These are phyloP conservation scores for Thymelicus acteon DNA, from an alignment of 2,888 invertebrate genomes.

Conservation along the genomic window DNA sequence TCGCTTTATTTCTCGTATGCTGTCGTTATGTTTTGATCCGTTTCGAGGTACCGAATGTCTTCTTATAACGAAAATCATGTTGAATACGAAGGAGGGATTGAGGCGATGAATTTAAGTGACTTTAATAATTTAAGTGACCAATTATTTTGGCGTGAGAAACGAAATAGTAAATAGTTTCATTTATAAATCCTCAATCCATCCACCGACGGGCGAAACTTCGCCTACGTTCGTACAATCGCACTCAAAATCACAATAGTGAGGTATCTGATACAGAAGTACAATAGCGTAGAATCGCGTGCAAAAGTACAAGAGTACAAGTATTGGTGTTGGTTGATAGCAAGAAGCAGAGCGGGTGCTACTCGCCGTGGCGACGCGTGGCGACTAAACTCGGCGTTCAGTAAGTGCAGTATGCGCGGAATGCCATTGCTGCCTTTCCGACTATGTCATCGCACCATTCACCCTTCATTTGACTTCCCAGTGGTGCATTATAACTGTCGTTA, in stretches of 20 bases:
- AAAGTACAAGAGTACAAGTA: conserved; percentile 74
- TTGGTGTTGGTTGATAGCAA: conserved; percentile 75
- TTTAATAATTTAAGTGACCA: background rate
- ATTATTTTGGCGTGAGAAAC: background rate
- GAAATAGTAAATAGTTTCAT: background rate
- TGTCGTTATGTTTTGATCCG: conserved; percentile 51
- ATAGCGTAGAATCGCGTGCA: conserved; percentile 55
- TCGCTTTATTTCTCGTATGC: conserved; percentile 54
- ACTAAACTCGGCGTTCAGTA: conserved; percentile 98
- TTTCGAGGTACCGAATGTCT: conserved; percentile 58
- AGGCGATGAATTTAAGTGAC: conserved; percentile 40
- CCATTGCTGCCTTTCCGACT: conserved; percentile 47
- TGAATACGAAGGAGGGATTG: conserved; percentile 46
- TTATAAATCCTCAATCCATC: conserved; percentile 52
- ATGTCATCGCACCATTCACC: conserved; percentile 60
- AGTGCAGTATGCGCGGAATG: conserved; percentile 76
- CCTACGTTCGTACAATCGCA: conserved; percentile 6
- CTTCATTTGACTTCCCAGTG: background rate
- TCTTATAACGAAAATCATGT: conserved; percentile 55
- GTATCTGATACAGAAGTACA: background rate
- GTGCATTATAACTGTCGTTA: conserved; percentile 25
- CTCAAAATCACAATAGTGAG: background rate
- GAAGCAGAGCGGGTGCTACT: conserved; percentile 91
- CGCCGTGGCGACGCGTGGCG: conserved; percentile 97
- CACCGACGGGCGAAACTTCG: conserved; percentile 29